Evolutionary conservation across 2,888 invertebrate genomes (phyloP), one percentile per base, ranked within the genome.

Genomic region (Cotesia congregata): DNA sequence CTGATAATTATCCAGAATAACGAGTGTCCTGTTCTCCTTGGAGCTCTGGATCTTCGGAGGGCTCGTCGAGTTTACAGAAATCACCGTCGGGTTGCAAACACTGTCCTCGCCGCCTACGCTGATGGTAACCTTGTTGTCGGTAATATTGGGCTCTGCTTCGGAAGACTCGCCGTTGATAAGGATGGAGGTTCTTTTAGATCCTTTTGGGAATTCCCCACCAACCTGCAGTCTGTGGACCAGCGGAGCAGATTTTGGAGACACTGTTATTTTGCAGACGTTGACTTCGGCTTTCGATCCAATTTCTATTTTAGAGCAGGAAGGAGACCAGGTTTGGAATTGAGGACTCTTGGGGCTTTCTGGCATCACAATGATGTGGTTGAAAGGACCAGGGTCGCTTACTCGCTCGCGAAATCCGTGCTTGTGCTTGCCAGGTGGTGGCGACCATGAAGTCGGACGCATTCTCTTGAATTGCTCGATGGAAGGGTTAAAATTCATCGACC

Each of bases 171-270:
- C 85, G 65, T 88, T 88, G 20, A 89, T 88, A n/a, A 87, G 74
- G 38, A 95, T 87, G 30, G 88, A 90, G 92, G 95, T 90, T 93
- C 94, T 87, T 93, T 94, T 73, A 93, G 94, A 86, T 91, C 94
- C 85, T 90, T 94, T 90, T 83, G 83, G 83, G 0, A 68, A 6
- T 0, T 79, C 81, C 5, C 85, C 80, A 12, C 80, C 85, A 6
- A 90, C 84, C 67, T 87, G 88, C 5, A 90, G 78, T 67, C 89
- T 85, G 79, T 90, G 90, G n/a, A 90, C 85, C 68, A 88, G 80
- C 39, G 87, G 88, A 0, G 85, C 80, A 1, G 85, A 83, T 39
- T 83, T 80, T 1, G 88, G 88, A 65, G 84, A 87, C 2, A 90
- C 88, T 0, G 87, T 88, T 15, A 89, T 89, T 62, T 89, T 89